Conservation (phyloP, 2,797 vertebrate genomes). For the Salmo trutta region DNA sequence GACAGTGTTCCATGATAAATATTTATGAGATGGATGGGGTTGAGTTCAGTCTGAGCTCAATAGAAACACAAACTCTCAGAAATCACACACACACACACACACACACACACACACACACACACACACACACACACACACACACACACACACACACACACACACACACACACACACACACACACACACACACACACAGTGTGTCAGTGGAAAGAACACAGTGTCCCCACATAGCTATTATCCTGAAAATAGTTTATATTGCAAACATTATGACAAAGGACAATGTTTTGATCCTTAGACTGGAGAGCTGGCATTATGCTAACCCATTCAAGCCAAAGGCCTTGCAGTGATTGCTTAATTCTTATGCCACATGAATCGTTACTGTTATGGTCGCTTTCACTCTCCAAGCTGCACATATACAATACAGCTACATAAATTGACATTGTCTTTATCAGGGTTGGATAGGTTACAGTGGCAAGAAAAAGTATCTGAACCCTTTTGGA, state of each 20-base stretch:
- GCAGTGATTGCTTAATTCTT: neutral
- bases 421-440: neutral
- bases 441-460: neutral
- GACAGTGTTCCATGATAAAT: neutral
- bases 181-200: neutral
- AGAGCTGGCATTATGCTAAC: neutral
- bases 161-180: constrained; percentile 5
- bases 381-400: neutral
- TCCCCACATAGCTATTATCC: neutral
- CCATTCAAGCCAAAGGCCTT: neutral
- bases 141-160: neutral
- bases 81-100: constrained; percentile 5
- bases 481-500: too few relatives aligned
- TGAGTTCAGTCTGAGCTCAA: neutral
- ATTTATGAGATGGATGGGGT: neutral
- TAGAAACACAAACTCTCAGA: neutral
- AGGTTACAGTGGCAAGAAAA: too few relatives aligned
- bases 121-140: constrained; percentile 1
- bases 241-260: neutral
- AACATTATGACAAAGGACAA: neutral
- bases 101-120: constrained; percentile 7
- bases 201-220: neutral
- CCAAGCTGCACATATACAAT: neutral
- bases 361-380: neutral
- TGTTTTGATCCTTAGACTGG: neutral